Evolutionary conservation across 2,113 vertebrate genomes (phyloP).

Genomic region (Tylochromis polylepis): DNA sequence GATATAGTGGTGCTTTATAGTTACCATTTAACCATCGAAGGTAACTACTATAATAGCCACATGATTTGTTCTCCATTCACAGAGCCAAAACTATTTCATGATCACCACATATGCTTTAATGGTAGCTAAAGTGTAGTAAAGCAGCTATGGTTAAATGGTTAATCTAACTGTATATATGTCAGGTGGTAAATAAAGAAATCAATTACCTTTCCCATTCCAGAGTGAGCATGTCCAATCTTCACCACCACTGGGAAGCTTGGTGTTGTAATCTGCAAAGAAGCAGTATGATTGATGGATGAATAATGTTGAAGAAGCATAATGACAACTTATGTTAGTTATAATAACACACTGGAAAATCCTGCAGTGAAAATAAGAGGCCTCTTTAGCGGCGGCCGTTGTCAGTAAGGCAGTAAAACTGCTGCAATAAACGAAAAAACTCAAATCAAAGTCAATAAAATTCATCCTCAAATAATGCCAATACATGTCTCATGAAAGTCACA

Average conservation of each 20-base stretch:
- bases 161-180: background rate
- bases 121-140: background rate
- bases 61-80: background rate
- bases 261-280: conserved; percentile 84
- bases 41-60: background rate
- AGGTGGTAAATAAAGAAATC: background rate
- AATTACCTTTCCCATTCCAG: conserved; percentile 97
- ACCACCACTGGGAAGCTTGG: conserved; percentile 96
- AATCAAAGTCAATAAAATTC: background rate
- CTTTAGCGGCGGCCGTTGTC: background rate
- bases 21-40: background rate
- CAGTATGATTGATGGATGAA: background rate
- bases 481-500: background rate
- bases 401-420: background rate
- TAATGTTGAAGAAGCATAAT: background rate
- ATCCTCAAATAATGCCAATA: background rate
- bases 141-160: background rate
- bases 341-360: background rate
- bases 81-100: background rate
- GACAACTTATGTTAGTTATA: background rate
- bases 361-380: background rate
- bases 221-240: conserved; percentile 98
- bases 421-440: background rate
- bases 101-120: background rate
- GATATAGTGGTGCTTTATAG: background rate